A percentile compares a stretch with the other conserved stretches of the same genome.
phyloP scores from a whole-genome alignment of 1,140 invertebrate species.

The Octopus sinensis region DNA sequence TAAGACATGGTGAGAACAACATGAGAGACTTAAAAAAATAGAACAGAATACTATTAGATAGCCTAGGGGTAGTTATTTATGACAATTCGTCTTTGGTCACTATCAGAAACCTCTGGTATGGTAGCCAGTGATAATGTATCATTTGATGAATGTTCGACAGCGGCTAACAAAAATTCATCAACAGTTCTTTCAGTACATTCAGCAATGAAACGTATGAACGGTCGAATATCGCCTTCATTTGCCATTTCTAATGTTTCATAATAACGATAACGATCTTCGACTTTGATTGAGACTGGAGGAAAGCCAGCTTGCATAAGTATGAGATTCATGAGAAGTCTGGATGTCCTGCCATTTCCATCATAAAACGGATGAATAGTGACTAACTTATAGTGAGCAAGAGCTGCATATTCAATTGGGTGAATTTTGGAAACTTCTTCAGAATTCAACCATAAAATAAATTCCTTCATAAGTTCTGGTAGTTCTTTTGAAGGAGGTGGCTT shows the following conservation, averaged over 20 bases:
- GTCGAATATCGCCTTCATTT: slow-evolving; percentile 68
- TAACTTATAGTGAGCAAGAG: slow-evolving; percentile 92
- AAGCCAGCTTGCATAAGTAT: slow-evolving; percentile 97
- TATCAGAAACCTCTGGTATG: slow-evolving; percentile 12
- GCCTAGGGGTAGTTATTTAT: too few species aligned
- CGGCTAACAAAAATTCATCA: slow-evolving; percentile 71
- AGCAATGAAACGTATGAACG: slow-evolving; percentile 92
- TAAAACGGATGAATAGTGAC: slow-evolving; percentile 82
- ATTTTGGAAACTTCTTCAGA: slow-evolving; percentile 77
- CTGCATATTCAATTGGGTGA: slow-evolving; percentile 73
- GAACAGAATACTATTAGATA: too few species aligned
- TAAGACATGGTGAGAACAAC: too few species aligned
- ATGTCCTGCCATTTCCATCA: slow-evolving; percentile 89
- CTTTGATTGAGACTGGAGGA: slow-evolving; percentile 91
- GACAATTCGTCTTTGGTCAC: slow-evolving; percentile 19
- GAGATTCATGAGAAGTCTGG: slow-evolving; percentile 91
- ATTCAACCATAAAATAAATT: slow-evolving; percentile 84
- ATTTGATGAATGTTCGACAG: slow-evolving; percentile 33
- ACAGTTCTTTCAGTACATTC: slow-evolving; percentile 88
- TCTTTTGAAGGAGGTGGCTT: slow-evolving; percentile 80
- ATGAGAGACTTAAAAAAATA: too few species aligned
- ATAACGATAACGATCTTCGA: slow-evolving; percentile 74
- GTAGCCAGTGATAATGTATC: slow-evolving; percentile 21
- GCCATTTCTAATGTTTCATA: slow-evolving; percentile 85
- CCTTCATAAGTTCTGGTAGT: slow-evolving; percentile 77